phyloP scores from a whole-genome alignment of 2,888 invertebrate genomes.

The Spilarctia lutea region DNA sequence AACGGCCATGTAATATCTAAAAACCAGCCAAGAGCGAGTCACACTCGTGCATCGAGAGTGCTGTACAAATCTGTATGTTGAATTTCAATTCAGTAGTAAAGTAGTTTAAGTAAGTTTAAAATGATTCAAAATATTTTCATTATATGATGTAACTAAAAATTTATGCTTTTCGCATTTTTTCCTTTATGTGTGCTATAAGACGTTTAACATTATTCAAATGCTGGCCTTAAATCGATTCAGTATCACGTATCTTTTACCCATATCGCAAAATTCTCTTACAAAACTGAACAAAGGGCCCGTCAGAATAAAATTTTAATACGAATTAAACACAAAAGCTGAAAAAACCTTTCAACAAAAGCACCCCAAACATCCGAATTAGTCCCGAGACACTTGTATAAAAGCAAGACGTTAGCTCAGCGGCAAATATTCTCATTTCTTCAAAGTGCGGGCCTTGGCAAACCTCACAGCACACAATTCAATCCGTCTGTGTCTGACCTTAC shows the following conservation, averaged over 20 bases:
- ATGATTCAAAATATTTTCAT: too few relatives aligned
- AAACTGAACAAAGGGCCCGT: constrained; percentile 1
- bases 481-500: constrained; percentile 54
- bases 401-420: constrained; percentile 39
- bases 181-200: too few relatives aligned
- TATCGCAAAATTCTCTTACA: not conserved
- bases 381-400: constrained; percentile 36
- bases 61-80: too few relatives aligned
- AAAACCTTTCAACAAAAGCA: constrained; percentile 32
- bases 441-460: constrained; percentile 45
- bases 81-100: too few relatives aligned
- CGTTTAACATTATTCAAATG: not conserved
- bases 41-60: too few relatives aligned
- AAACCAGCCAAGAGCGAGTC: too few relatives aligned
- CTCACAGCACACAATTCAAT: constrained; percentile 60
- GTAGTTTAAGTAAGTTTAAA: too few relatives aligned
- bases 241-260: not conserved
- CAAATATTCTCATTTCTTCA: constrained; percentile 46
- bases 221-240: not conserved
- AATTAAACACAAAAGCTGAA: constrained; percentile 29
- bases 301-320: constrained; percentile 35
- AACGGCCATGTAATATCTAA: not conserved
- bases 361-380: constrained; percentile 45
- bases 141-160: too few relatives aligned
- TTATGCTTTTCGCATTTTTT: too few relatives aligned